A percentile compares a stretch with the other conserved stretches of the same genome.
phyloP scores from a whole-genome alignment of 2,888 invertebrate species.

The Mythimna ferrago region DNA sequence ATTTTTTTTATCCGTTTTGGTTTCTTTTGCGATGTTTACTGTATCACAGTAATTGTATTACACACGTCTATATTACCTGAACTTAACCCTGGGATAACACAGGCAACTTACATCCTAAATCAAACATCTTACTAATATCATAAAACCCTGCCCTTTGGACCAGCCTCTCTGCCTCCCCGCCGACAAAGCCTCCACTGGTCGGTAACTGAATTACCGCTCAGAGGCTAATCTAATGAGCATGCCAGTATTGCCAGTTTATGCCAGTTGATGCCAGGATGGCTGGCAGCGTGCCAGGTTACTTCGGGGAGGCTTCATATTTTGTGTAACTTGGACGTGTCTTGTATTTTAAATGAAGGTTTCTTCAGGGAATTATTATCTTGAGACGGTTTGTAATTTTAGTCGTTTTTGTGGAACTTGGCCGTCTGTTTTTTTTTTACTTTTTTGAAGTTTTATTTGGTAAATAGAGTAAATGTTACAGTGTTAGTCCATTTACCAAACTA shows the following conservation, averaged over 20 bases:
- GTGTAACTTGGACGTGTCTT: conserved; percentile 36
- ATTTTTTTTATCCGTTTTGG: too few relatives aligned
- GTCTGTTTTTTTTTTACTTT: too few relatives aligned
- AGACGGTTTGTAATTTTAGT: conserved; percentile 15
- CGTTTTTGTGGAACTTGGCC: background rate
- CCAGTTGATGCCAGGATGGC: conserved; percentile 21
- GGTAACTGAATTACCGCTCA: conserved; percentile 49
- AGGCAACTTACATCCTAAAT: background rate
- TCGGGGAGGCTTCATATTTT: conserved; percentile 46
- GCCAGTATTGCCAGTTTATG: conserved; percentile 22
- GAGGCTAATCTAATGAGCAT: conserved; percentile 55
- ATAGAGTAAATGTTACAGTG: background rate
- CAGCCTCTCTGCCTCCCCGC: background rate
- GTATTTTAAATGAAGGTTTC: conserved; percentile 51
- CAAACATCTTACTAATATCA: background rate
- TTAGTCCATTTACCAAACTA: background rate
- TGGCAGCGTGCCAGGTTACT: conserved; percentile 42
- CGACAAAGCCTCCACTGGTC: conserved; percentile 43
- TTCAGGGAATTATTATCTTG: conserved; percentile 32
- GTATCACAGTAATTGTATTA: too few relatives aligned
- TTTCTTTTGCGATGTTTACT: too few relatives aligned
- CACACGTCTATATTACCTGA: too few relatives aligned
- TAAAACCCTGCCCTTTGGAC: conserved; percentile 12
- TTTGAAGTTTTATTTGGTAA: background rate
- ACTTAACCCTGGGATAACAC: too few relatives aligned